Evolutionary conservation across 2,888 invertebrate genomes (phyloP), one percentile per base, ranked within the genome.

Genomic region (Cheilosia urbana): DNA sequence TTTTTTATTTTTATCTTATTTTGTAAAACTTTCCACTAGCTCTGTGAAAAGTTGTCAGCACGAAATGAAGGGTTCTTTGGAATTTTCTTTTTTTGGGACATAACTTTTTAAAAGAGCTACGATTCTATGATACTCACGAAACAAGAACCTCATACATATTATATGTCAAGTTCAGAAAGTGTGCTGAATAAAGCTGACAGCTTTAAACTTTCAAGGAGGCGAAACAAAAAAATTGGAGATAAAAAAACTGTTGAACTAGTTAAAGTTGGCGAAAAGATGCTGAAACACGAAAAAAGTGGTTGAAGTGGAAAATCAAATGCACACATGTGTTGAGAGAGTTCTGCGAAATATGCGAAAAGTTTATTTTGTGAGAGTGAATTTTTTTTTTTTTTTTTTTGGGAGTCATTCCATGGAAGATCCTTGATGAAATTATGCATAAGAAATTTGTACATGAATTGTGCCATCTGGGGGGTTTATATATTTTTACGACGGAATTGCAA

Each of bases 81-180:
- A n/a, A 21, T 2, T 4, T 37, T 27, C 7, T 15, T 37, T 19
- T 24, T n/a, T 45, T 11, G 2, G 11, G 19, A 17, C 4, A 27
- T 11, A 27, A 47, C 19, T 47, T 63, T 27, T 37, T 19, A 45
- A 19, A 21, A 45, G 30, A n/a, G 30, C 9, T 6, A 51, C 1
- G 5, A 51, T 42, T 55, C 55, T 55, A 11, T 4, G 15, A 27
- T 45, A 45, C n/a, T 9, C 37, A 17, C 7, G 34, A 66, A 40
- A 27, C 42, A 24, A 53, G 15, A 49, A 71, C 55, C 30, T 71
- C 78, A 24, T 62, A 37, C 73, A 73, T 53, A 66, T 76, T 63
- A 37, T 81, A 15, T 76, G 81, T 81, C 81, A 81, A 81, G 81
- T 81, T 81, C 81, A 76, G 65, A 81, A 65, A 69, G 69, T 53